Evolutionary conservation across 2,888 invertebrate genomes (phyloP), one percentile per base, ranked within the genome.

Genomic region (Andrena flavipes): DNA sequence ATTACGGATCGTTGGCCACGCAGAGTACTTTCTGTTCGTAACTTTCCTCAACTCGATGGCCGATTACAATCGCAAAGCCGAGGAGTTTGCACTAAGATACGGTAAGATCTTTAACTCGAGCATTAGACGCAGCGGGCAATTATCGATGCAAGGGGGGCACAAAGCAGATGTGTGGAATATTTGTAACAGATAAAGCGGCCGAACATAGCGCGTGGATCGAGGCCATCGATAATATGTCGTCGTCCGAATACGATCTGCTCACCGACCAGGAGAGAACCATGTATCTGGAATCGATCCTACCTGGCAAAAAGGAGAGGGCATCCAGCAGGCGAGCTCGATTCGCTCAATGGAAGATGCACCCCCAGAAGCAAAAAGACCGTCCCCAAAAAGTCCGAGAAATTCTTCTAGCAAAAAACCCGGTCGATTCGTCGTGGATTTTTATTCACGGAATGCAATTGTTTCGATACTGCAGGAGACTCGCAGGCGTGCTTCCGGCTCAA

Each of bases 21-120:
- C 88, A 10, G 87, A 90, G 72, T 87, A 86, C 26, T 81, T 86
- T 6, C 82, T 91, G 29, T 90, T 92, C 78, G 82, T 93, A 20
- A 90, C 89, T n/a, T 92, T 92, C 70, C 74, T 91, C n/a, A 90
- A 92, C 71, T 86, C 89, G 2, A 75, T 88, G 63, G 79, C 83
- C 56, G 72, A 76, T 26, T 91, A 89, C 67, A 70, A 87, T 35
- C 33, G 10, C 3, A 86, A 78, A 29, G 67, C 80, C 13, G 33
- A 78, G 0, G 77, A 87, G 51, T 56, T 89, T 5, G 76, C 33
- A 51, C 60, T n/a, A 16, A 59, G 74, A 42, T 20, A 42, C 30
- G 64, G 86, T 84, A 74, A 63, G 49, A 26, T 62, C 56, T 0
- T 4, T 10, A 4, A 4, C 49, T 23, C 33, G 54, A 68, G 20